Evolutionary conservation across 2,888 invertebrate genomes (phyloP).

Genomic region (Cephus pulcher): DNA sequence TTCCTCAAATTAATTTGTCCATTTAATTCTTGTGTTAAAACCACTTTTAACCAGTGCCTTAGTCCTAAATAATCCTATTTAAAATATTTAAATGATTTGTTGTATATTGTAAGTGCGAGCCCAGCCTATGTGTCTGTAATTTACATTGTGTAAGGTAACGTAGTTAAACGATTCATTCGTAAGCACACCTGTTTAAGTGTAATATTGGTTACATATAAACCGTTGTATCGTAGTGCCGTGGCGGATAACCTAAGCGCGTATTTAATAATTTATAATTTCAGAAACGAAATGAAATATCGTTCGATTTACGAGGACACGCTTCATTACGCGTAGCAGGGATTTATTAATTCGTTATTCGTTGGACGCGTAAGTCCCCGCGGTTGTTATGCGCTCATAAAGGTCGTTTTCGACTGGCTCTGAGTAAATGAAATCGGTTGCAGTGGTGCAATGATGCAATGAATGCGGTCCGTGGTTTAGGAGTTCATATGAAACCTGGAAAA

Average conservation of each 20-base stretch:
- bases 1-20: neutral
- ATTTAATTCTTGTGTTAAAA: neutral
- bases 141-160: conserved; percentile 16
- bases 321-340: neutral
- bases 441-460: neutral
- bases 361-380: neutral
- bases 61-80: neutral
- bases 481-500: neutral
- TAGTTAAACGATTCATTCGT: conserved; percentile 2
- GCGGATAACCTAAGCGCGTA: conserved; percentile 31
- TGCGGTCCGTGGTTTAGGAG: neutral
- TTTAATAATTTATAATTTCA: conserved; percentile 37
- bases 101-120: conserved; percentile 35
- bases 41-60: neutral
- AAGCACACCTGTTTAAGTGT: neutral
- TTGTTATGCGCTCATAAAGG: neutral
- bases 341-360: neutral
- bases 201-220: conserved; percentile 30
- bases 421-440: neutral
- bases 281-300: conserved; percentile 21
- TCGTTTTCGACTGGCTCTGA: neutral
- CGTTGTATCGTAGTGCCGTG: conserved; percentile 41
- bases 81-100: conserved; percentile 16
- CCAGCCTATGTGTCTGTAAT: conserved; percentile 42
- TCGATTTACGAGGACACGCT: neutral